Evolutionary conservation across 2,888 invertebrate genomes (phyloP).

Genomic region (Deilephila elpenor): DNA sequence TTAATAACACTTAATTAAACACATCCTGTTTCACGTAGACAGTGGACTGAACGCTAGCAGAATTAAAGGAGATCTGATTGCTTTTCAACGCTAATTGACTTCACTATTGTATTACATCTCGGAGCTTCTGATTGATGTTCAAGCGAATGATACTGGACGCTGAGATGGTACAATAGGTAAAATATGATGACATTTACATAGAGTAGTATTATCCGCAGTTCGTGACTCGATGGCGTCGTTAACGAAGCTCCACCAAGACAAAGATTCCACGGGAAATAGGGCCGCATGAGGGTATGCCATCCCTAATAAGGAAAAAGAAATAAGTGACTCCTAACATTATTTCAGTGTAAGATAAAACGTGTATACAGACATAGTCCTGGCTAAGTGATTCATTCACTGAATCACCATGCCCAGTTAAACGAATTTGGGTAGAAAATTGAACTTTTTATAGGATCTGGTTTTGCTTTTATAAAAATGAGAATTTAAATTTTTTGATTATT

Average conservation of each 20-base stretch:
- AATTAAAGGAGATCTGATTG: constrained; percentile 7
- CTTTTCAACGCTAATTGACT: constrained; percentile 4
- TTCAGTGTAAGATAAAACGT: neutral
- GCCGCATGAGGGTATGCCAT: neutral
- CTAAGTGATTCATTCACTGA: no score
- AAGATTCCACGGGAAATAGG: constrained; percentile 5
- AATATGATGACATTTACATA: constrained; percentile 9
- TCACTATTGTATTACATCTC: neutral
- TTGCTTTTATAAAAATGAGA: no score
- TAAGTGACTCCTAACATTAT: constrained; percentile 21
- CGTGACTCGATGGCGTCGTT: constrained; percentile 20
- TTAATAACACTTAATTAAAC: constrained; percentile 60
- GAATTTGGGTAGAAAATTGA: no score
- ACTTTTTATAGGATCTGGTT: no score
- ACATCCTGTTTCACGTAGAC: constrained; percentile 10
- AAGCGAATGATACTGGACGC: neutral
- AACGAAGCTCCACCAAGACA: constrained; percentile 8
- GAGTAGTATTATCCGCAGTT: constrained; percentile 11
- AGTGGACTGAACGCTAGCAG: neutral
- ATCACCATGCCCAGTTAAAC: no score
- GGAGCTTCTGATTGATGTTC: neutral
- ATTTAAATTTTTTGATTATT: no score
- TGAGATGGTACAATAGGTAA: neutral
- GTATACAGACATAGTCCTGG: no score
- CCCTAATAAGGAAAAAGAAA: constrained; percentile 16